Conservation (phyloP, 2,113 vertebrate genomes). For the Pitta sordida region DNA sequence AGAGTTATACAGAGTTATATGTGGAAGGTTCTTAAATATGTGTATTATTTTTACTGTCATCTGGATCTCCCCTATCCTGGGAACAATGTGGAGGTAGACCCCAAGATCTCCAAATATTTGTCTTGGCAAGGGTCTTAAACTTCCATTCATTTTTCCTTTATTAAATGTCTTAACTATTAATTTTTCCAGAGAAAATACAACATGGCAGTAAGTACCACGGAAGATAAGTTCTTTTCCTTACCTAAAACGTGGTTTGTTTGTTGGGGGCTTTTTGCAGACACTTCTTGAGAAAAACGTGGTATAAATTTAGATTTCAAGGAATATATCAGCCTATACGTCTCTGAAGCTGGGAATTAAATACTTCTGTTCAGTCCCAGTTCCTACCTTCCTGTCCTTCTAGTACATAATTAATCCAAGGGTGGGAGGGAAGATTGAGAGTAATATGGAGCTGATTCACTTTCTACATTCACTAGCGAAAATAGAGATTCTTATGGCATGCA, state of each 20-base stretch:
- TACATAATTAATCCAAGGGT: not conserved
- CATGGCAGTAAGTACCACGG: not conserved
- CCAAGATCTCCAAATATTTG: not conserved
- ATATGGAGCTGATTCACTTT: slow-evolving; percentile 21
- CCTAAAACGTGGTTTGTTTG: not conserved
- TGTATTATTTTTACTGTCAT: not conserved
- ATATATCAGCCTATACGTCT: not conserved
- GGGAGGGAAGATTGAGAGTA: not conserved
- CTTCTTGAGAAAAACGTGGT: not conserved
- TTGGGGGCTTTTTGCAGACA: not conserved
- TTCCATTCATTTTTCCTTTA: not conserved
- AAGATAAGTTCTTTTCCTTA: not conserved
- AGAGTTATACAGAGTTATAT: not conserved
- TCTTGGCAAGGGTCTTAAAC: not conserved
- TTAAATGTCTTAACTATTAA: not conserved
- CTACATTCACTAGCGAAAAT: not conserved
- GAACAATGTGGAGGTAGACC: not conserved
- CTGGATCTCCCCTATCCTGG: not conserved
- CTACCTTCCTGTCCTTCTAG: not conserved
- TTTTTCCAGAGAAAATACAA: not conserved
- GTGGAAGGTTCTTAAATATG: not conserved
- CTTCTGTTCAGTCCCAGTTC: not conserved
- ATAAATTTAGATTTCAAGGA: not conserved
- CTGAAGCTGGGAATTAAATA: not conserved
- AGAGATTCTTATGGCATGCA: not conserved